Conservation (phyloP, 2,797 vertebrate species). For the Siniperca obscura region DNA sequence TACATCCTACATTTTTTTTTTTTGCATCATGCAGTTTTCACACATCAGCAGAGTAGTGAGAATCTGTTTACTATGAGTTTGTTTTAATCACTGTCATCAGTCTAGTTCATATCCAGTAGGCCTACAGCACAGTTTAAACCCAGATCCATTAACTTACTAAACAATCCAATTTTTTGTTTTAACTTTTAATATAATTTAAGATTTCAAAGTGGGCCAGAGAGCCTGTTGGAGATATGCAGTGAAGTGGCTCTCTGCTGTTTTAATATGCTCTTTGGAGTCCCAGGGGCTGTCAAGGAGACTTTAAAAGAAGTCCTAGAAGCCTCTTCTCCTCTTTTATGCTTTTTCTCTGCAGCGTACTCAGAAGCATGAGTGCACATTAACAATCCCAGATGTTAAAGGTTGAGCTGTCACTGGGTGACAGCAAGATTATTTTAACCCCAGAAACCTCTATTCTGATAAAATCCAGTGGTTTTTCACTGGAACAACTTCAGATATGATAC, state of each 20-base stretch:
- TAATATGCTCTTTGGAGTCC: conserved; percentile 23
- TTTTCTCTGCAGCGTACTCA: conserved; percentile 20
- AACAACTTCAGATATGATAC: conserved; percentile 1
- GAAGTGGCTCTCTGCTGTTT: conserved; percentile 21
- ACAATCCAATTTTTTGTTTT: background rate
- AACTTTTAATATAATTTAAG: conserved; percentile 16
- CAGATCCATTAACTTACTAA: background rate
- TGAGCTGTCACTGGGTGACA: conserved; percentile 35
- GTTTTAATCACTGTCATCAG: background rate
- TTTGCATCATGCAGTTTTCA: background rate
- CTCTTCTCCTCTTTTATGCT: conserved; percentile 10
- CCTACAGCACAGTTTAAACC: background rate
- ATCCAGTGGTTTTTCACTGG: background rate
- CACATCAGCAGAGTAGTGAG: background rate
- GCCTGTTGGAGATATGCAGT: conserved; percentile 15
- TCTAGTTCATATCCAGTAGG: background rate
- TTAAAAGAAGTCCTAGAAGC: conserved; percentile 19
- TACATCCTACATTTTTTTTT: background rate
- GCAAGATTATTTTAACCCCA: conserved; percentile 25
- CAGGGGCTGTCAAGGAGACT: conserved; percentile 26
- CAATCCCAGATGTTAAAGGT: conserved; percentile 47
- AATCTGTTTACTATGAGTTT: background rate
- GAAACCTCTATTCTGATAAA: conserved; percentile 13
- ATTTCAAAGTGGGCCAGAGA: conserved; percentile 10
- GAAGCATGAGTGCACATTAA: conserved; percentile 60